A percentile compares a stretch with the other conserved stretches of the same genome.
These are phyloP conservation scores for Coracias cyanogaster DNA, from an alignment of 2,797 vertebrate genomes.

Conservation along the genomic window DNA sequence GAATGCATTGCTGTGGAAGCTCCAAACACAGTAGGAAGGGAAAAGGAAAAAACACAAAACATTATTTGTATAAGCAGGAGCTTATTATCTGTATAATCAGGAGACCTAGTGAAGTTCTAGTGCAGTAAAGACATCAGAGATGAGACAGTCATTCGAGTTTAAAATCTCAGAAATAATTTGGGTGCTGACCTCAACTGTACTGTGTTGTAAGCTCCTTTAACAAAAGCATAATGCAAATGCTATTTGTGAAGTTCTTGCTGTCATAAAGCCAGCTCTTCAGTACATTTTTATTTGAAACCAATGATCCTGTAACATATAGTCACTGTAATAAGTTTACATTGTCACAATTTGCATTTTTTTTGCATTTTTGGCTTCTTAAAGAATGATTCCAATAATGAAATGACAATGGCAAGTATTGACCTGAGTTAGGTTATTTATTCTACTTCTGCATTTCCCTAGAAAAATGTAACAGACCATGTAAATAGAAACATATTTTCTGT, in stretches of 20 bases:
- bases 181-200: neutral
- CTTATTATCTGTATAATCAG: too few relatives aligned
- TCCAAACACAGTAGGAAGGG: neutral
- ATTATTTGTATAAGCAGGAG: neutral
- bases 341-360: neutral
- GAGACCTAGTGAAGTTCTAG: neutral
- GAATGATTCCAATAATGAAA: neutral
- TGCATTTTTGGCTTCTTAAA: neutral
- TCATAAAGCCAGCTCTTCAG: neutral
- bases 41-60: neutral
- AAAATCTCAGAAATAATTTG: neutral
- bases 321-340: neutral
- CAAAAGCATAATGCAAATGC: neutral
- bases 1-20: neutral
- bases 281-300: neutral
- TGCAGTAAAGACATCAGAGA: neutral
- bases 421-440: neutral
- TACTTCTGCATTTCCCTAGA: neutral
- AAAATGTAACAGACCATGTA: neutral
- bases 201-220: neutral
- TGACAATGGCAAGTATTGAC: neutral
- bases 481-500: neutral
- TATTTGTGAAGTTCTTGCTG: neutral
- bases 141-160: neutral
- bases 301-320: neutral